These are phyloP conservation scores for Prionailurus viverrinus DNA, from an alignment of 2,113 vertebrate species.

Conservation along the genomic window DNA sequence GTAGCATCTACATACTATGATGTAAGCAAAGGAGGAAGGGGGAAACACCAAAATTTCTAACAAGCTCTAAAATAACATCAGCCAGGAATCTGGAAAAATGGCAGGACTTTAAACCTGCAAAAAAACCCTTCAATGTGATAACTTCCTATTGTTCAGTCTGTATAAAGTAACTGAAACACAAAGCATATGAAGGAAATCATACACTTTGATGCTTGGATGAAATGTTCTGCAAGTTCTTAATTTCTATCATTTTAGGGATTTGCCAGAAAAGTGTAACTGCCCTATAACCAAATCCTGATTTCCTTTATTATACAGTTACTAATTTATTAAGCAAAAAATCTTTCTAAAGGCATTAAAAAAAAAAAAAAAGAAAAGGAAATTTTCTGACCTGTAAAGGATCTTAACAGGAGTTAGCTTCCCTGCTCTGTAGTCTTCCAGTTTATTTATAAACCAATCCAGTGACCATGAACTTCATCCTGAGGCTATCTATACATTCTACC, in stretches of 20 bases:
- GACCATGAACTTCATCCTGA: neutral
- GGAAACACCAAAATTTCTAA: constrained; percentile 56
- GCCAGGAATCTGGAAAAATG: neutral
- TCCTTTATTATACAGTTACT: neutral
- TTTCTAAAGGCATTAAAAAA: neutral
- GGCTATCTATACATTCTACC: neutral
- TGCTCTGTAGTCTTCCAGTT: neutral
- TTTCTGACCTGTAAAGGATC: neutral
- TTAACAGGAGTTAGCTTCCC: neutral
- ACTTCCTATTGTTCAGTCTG: neutral
- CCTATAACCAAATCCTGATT: neutral
- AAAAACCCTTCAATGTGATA: neutral
- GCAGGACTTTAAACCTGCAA: neutral
- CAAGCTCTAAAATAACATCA: constrained; percentile 32
- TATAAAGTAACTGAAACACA: neutral
- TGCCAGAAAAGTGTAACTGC: neutral
- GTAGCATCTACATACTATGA: neutral
- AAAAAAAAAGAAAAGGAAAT: neutral
- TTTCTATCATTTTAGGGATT: neutral
- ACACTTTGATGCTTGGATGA: neutral
- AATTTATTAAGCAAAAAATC: constrained; percentile 21
- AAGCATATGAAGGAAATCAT: neutral
- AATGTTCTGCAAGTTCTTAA: neutral
- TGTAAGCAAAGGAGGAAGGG: constrained; percentile 36
- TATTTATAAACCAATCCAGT: neutral